Evolutionary conservation across 2,113 vertebrate genomes (phyloP), one percentile per base, ranked within the genome.

Genomic region (Nycticorax nycticorax): DNA sequence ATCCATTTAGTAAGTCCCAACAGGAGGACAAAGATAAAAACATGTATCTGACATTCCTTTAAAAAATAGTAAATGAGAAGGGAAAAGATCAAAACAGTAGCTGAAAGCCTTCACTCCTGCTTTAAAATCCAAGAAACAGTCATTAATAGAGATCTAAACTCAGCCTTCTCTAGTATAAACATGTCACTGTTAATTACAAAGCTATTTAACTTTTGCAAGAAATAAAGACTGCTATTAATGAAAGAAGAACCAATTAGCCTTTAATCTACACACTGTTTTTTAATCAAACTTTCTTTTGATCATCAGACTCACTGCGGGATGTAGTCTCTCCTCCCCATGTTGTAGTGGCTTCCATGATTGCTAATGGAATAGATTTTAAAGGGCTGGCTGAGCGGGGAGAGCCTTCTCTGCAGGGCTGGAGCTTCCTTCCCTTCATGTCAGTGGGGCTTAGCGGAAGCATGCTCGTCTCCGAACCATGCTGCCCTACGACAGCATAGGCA

Each of bases 211-310:
- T 88, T 95, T 78, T 91, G 81, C 81, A 86, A 85, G 96, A 96
- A 97, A 97, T 88, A 87, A 94, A 92, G 84, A 89, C 78, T 63
- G 89, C 91, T 92, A 92, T 93, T 93, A 93, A 97, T 87, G 92
- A 97, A 95, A 94, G 92, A 88, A 84, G 93, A 90, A 93, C 87
- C 93, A 89, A 96, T 94, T 95, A 93, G 95, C 89, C 62, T 64
- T 87, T 85, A 94, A 75, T 89, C 94, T 89, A 92, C 94, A 88
- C 87, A 84, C 52, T 94, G 95, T 83, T 92, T 83, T 91, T 94
- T 95, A 90, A 96, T 96, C 84, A 96, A 94, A 83, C 85, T 86
- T 96, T 92, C 96, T 93, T 96, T 88, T 97, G 94, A 90, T 95
- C 88, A 92, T 94, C 92, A 94, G 80, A 53, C 45, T 93, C 97